Base-by-base conservation (phyloP, 2,888 invertebrate species). In the Galerucella calmariensis region DNA sequence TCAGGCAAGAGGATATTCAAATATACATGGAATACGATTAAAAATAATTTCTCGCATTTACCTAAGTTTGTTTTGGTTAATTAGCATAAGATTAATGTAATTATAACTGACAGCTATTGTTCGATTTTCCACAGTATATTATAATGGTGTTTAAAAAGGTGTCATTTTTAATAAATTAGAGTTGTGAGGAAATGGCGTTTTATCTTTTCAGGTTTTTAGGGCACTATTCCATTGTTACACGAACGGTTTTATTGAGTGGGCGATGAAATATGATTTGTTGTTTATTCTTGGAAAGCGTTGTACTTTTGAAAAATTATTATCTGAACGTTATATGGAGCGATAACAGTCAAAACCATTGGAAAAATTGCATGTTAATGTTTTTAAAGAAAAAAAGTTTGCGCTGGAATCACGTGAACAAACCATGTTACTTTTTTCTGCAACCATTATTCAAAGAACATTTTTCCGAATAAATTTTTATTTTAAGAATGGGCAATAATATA, bases 151-250 rank as follows among this genome's bases (percentile, higher is more conserved):
- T 24, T 48, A 9, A 10, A 58, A 58, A 20, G 24, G 58, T 58
- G 58, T 58, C 58, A 58, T 20, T 58, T 58, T 58, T 24, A 24
- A 58, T 58, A 24, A 58, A 58, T 58, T 58, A 24, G 58, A 20
- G 20, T 11, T 56, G 8, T 56, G n/a, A 6, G 11, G 56, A 56
- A 16, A 56, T n/a, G 56, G 56, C n/a, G 16, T n/a, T 56, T 56
- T 56, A 10, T 48, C 14, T 48, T 48, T 14, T 14, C 48, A 48
- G 11, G 6, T 48, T 48, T 48, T 6, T 48, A 48, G 48, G 48
- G 11, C 48, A 48, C 48, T 48, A 48, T 48, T 12, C 12, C 48
- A 14, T 48, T 48, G 48, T 48, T 48, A 14, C 14, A 48, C 48
- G 48, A 48, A 16, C 2, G 56, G 5, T 56, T 56, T 56, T 41